Base-by-base conservation (phyloP, 2,797 vertebrate species). In the Gambusia yucatana region DNA sequence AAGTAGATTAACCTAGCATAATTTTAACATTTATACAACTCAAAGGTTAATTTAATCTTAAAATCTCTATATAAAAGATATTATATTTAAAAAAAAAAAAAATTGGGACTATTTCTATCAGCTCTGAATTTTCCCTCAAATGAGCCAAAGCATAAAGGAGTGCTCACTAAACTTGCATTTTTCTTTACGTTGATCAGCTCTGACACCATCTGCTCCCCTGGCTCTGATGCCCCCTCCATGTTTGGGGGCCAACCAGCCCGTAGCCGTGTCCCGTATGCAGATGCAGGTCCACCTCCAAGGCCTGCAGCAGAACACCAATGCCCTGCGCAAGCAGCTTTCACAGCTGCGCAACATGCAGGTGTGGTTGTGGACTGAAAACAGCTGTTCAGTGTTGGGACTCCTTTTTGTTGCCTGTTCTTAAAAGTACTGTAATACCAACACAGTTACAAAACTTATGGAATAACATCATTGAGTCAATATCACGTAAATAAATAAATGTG, bases 281-380 rank as follows among this genome's bases (percentile, higher is more conserved):
- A 98, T 99, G 98, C 98, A 99, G 93, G 95, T 97, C 83, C 98
- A 98, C 85, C 96, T 99, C 17, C 97, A 97, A 3, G 97, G 97
- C 91, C 95, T 99, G 87, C 98, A 99, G 94, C 97, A 97, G 89
- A 99, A 97, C 84, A 97, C 98, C 88, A 96, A 95, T 11, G 97
- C 97, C 4, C 96, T 99, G 88, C 97, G 97, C 70, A 97, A 96
- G 84, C 98, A 99, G 88, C 96, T 99, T 71, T 96, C 96, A 77
- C 97, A 99, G 91, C 89, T 99, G 52, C 96, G 96, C 86, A 97
- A 98, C 88, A 95, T 98, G 80, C 98, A 99, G 97, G 98, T 98
- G 92, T 61, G 84, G 76, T 41, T 39, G 41, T n/a, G 13, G 8
- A 61, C 44, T n/a, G 73, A 79, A 33, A 0, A 33, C 50, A 17